These are phyloP conservation scores for Melipona quadrifasciata DNA, from an alignment of 1,140 invertebrate species.

Conservation along the genomic window DNA sequence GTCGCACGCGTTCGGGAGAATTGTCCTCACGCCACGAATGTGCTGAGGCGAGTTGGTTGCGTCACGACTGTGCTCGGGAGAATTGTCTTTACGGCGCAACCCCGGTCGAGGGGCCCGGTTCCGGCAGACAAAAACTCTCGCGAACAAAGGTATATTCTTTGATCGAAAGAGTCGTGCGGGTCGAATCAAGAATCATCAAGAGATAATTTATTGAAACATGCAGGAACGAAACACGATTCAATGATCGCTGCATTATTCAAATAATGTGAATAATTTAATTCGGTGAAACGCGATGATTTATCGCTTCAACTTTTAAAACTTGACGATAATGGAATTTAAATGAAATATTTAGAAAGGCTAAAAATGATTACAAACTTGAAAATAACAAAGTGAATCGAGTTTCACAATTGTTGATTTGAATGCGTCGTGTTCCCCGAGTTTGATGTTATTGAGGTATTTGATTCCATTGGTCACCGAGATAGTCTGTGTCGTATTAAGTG, in stretches of 20 bases:
- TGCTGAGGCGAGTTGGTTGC: no score
- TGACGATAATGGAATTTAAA: background rate
- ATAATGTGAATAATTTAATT: background rate
- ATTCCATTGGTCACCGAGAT: background rate
- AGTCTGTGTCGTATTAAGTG: conserved; percentile 3
- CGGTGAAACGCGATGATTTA: background rate
- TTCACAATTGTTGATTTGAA: background rate
- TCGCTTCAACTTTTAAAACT: background rate
- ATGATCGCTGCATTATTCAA: background rate
- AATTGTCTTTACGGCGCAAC: no score
- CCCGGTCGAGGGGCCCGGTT: no score
- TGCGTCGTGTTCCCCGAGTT: no score
- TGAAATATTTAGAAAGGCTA: background rate
- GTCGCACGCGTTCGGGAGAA: no score
- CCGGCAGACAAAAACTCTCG: no score
- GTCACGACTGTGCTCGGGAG: no score
- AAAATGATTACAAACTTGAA: background rate
- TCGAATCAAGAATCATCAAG: background rate
- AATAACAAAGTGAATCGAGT: background rate
- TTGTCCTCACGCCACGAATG: no score
- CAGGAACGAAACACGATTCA: background rate
- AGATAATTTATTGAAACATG: background rate
- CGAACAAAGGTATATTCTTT: background rate
- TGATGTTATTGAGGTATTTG: background rate
- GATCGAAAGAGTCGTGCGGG: background rate